Conservation (phyloP, 2,113 vertebrate species). For the Phrynosoma blainvillii region DNA sequence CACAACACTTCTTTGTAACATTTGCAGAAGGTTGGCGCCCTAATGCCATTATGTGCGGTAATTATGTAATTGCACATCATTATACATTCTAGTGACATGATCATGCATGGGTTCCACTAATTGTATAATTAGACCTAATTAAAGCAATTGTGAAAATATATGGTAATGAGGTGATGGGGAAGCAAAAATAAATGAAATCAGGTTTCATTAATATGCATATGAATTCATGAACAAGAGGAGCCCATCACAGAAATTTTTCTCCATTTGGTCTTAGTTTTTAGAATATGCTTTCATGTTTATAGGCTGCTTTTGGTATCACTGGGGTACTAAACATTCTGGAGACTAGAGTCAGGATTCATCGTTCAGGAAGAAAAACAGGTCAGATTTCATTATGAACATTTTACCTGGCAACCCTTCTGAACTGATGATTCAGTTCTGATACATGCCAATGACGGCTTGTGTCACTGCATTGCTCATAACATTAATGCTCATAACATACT, state of each 20-base stretch:
- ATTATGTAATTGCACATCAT: slow-evolving; percentile 76
- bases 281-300: neutral
- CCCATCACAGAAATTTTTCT: neutral
- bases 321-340: neutral
- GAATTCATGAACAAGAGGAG: neutral
- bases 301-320: neutral
- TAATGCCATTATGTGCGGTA: slow-evolving; percentile 71
- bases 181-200: slow-evolving; percentile 31
- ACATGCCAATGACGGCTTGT: neutral
- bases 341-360: neutral
- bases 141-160: slow-evolving; percentile 72
- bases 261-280: neutral
- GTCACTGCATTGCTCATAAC: neutral
- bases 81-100: slow-evolving; percentile 72
- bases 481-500: neutral
- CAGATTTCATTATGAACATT: neutral
- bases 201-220: slow-evolving; percentile 2
- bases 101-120: slow-evolving; percentile 69
- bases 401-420: neutral
- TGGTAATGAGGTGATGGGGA: slow-evolving; percentile 65
- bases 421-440: neutral
- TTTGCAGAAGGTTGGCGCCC: slow-evolving; percentile 72
- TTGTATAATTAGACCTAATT: slow-evolving; percentile 78
- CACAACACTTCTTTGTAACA: slow-evolving; percentile 57
- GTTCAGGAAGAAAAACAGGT: neutral